These are phyloP conservation scores for Ectemnius cavifrons DNA, from an alignment of 2,888 invertebrate species.

Conservation along the genomic window DNA sequence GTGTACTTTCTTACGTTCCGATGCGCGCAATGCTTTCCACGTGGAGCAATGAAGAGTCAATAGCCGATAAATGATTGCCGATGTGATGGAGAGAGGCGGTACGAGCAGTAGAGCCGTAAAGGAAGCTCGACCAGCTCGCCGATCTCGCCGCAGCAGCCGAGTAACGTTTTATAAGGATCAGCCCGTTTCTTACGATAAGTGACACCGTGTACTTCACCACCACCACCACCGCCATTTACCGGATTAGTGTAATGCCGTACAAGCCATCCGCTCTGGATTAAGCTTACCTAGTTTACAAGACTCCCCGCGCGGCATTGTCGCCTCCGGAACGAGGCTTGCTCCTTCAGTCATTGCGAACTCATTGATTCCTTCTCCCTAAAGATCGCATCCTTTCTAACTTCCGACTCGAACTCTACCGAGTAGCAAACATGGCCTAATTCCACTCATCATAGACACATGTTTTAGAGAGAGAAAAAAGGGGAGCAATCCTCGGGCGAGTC, in stretches of 20 bases:
- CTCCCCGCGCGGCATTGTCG: slow-evolving; percentile 38
- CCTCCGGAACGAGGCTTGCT: slow-evolving; percentile 49
- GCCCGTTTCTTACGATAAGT: slow-evolving; percentile 46
- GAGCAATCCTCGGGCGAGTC: slow-evolving; percentile 49
- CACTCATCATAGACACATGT: slow-evolving; percentile 24
- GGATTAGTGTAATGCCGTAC: slow-evolving; percentile 45
- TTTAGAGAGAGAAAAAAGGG: slow-evolving; percentile 13
- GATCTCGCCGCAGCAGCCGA: slow-evolving; percentile 43
- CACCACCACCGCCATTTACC: slow-evolving; percentile 24
- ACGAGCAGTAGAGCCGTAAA: slow-evolving; percentile 36
- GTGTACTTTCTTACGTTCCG: neutral
- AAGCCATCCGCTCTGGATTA: slow-evolving; percentile 54
- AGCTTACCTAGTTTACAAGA: slow-evolving; percentile 40
- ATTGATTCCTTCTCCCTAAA: neutral
- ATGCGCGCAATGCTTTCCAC: neutral
- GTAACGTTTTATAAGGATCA: slow-evolving; percentile 56
- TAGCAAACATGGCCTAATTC: slow-evolving; percentile 40
- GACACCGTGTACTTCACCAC: slow-evolving; percentile 28
- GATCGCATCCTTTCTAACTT: too few species aligned
- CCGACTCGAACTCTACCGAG: too few species aligned
- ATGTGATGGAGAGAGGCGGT: slow-evolving; percentile 19
- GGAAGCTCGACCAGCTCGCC: slow-evolving; percentile 36
- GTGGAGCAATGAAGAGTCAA: slow-evolving; percentile 1
- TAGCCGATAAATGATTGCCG: neutral
- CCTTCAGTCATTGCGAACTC: slow-evolving; percentile 25